Evolutionary conservation across 2,797 vertebrate species (phyloP).

Genomic region (Agapornis canus): DNA sequence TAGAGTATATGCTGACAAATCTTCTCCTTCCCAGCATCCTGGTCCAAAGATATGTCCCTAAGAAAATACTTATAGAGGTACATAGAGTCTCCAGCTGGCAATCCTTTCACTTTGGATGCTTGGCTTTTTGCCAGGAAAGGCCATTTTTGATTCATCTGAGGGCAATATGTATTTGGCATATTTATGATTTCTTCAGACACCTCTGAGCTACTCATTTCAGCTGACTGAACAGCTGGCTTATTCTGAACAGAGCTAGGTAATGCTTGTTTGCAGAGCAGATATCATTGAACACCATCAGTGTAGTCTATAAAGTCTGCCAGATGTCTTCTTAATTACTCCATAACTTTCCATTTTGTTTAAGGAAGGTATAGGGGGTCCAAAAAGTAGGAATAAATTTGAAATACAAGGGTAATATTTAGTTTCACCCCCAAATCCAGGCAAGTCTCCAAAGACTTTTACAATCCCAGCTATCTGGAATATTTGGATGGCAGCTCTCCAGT

Average conservation of each 20-base stretch:
- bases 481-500: background rate
- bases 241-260: conserved; percentile 8
- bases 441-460: background rate
- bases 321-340: background rate
- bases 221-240: conserved; percentile 15
- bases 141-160: conserved; percentile 5
- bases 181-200: conserved; percentile 28
- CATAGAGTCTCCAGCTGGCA: background rate
- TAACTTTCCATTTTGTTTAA: background rate
- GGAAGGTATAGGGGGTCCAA: background rate
- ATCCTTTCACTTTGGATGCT: background rate
- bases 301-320: background rate
- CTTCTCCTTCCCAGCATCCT: background rate
- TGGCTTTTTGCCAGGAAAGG: background rate
- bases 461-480: background rate
- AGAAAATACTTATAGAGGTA: background rate
- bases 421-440: background rate
- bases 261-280: background rate
- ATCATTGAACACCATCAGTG: background rate
- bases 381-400: background rate
- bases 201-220: background rate
- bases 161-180: background rate
- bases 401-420: background rate
- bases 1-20: background rate
- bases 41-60: background rate